Percentiles rank a stretch among this genome's conserved stretches.
phyloP scores from a whole-genome alignment of 2,797 vertebrate genomes.

The Sciurus carolinensis region DNA sequence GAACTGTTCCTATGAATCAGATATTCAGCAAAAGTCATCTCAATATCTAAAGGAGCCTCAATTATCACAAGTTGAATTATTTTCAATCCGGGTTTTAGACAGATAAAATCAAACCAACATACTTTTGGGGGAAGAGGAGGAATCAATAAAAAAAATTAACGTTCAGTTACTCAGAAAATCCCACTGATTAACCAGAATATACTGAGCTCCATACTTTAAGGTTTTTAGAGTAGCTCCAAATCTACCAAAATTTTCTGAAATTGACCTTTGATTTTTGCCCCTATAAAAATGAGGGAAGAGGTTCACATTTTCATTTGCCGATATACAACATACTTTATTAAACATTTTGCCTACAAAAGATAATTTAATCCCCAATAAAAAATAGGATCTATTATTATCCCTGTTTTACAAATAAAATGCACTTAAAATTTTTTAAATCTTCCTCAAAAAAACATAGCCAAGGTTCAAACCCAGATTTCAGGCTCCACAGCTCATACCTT shows the following conservation, averaged over 20 bases:
- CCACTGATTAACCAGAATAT: slow-evolving; percentile 28
- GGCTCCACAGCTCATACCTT: neutral
- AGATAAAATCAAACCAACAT: slow-evolving; percentile 28
- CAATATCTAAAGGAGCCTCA: slow-evolving; percentile 3
- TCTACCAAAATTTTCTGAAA: slow-evolving; percentile 62
- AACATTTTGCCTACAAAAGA: slow-evolving; percentile 13
- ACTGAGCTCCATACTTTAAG: slow-evolving; percentile 1
- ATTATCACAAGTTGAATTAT: slow-evolving; percentile 57
- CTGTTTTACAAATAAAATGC: neutral
- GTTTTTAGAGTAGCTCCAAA: slow-evolving; percentile 49
- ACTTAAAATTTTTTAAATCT: slow-evolving; percentile 51
- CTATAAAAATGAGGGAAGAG: slow-evolving; percentile 19
- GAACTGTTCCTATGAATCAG: neutral
- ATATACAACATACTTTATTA: neutral
- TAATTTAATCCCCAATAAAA: neutral
- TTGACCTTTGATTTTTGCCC: slow-evolving; percentile 31
- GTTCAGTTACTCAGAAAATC: slow-evolving; percentile 57
- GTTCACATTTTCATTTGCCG: slow-evolving; percentile 31
- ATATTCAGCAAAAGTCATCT: slow-evolving; percentile 48
- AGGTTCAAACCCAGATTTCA: slow-evolving; percentile 44
- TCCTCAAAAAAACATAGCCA: slow-evolving; percentile 23
- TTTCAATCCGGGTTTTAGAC: slow-evolving; percentile 46
- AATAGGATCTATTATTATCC: neutral
- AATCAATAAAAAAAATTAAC: slow-evolving; percentile 10
- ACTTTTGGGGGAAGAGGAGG: neutral